A percentile compares a stretch with the other conserved stretches of the same genome.
Evolutionary conservation across 1,140 invertebrate genomes (phyloP).

Genomic region (Heliconius eleuchia): DNA sequence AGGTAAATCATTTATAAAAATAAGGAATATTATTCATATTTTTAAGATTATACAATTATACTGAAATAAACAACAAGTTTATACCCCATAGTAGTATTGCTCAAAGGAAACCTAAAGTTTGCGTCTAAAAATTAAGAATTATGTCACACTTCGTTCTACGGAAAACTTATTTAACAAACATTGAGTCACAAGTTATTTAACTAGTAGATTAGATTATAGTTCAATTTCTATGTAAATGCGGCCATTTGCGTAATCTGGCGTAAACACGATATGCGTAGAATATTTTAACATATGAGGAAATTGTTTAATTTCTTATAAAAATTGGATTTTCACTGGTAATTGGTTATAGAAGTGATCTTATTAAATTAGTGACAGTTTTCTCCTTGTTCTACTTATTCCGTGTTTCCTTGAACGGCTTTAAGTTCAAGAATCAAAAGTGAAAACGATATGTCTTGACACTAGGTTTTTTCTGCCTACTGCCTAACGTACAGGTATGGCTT

Average conservation of each 20-base stretch:
- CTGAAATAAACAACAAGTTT: too few relatives aligned
- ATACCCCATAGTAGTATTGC: too few relatives aligned
- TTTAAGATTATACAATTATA: too few relatives aligned
- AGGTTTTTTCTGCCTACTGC: not conserved
- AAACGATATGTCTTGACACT: too few relatives aligned
- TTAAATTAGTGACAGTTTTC: not conserved
- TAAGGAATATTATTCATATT: too few relatives aligned
- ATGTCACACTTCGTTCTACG: too few relatives aligned
- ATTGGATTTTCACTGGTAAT: not conserved
- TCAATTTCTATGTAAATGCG: not conserved
- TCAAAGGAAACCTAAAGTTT: too few relatives aligned
- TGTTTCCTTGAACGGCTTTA: too few relatives aligned
- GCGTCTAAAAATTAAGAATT: too few relatives aligned
- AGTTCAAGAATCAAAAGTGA: not conserved
- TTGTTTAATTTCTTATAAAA: not conserved
- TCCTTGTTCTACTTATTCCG: not conserved
- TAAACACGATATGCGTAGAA: not conserved
- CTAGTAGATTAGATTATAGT: conserved; percentile 3
- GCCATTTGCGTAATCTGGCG: not conserved
- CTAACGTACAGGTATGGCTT: not conserved
- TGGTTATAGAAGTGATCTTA: not conserved
- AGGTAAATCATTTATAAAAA: too few relatives aligned
- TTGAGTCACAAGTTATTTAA: conserved; percentile 8
- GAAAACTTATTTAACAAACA: not conserved
- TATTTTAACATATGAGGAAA: not conserved